phyloP scores from a whole-genome alignment of 35 echinoderm and acorn worm species.

The Nesometra sesokonis region DNA sequence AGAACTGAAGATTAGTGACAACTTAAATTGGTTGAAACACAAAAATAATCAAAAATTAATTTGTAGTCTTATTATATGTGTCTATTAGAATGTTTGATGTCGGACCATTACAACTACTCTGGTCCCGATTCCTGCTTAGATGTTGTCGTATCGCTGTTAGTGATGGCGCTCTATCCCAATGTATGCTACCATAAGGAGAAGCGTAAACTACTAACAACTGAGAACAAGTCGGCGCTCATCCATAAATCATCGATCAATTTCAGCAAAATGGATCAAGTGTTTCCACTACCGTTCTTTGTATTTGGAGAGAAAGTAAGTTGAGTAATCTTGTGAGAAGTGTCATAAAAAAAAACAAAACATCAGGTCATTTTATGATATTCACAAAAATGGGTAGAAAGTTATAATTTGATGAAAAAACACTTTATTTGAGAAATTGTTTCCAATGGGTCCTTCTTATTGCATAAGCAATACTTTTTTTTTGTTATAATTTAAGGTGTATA shows the following conservation, averaged over 20 bases:
- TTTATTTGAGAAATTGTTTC: too few species aligned
- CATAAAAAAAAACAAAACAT: too few species aligned
- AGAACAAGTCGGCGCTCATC: slow-evolving; percentile 90
- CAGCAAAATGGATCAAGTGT: slow-evolving; percentile 93
- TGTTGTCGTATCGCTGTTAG: slow-evolving; percentile 55
- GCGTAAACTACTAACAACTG: slow-evolving; percentile 84
- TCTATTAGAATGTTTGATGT: slow-evolving; percentile 55
- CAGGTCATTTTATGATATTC: too few species aligned
- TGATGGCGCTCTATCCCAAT: slow-evolving; percentile 85
- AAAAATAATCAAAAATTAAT: neutral
- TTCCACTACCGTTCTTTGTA: slow-evolving; percentile 84
- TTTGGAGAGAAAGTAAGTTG: slow-evolving; percentile 80
- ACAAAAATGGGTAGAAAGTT: too few species aligned
- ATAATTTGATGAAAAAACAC: too few species aligned
- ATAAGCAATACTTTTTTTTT: too few species aligned
- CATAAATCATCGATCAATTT: slow-evolving; percentile 96
- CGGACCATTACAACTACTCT: slow-evolving; percentile 68
- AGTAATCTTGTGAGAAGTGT: too few species aligned
- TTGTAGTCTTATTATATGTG: neutral
- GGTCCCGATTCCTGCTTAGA: slow-evolving; percentile 71
- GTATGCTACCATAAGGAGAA: slow-evolving; percentile 87
- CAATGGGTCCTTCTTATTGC: too few species aligned
- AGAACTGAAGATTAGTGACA: too few species aligned
- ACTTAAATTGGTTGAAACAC: neutral
- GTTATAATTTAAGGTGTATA: too few species aligned